These are phyloP conservation scores for Callocephalon fimbriatum DNA, from an alignment of 2,113 vertebrate genomes.

Conservation along the genomic window DNA sequence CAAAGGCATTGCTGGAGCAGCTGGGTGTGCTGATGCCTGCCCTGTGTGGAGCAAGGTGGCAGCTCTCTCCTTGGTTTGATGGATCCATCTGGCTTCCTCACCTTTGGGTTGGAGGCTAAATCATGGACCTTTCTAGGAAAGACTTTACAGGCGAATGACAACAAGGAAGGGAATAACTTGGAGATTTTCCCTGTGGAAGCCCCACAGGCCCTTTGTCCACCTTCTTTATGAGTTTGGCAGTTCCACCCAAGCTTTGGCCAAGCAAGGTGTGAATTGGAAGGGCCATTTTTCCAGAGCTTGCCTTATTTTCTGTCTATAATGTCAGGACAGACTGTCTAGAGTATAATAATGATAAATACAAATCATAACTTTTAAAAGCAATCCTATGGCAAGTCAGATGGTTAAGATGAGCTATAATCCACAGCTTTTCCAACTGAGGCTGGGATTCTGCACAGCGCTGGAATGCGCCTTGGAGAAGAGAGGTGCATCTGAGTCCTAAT, in stretches of 20 bases:
- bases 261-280: background rate
- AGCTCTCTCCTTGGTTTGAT: background rate
- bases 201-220: background rate
- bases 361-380: background rate
- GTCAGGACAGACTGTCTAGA: background rate
- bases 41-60: background rate
- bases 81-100: background rate
- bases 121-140: fast-evolving
- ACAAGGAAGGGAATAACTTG: background rate
- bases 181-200: background rate
- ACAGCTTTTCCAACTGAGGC: background rate
- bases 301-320: background rate
- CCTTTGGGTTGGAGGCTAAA: background rate
- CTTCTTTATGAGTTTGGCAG: background rate
- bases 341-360: background rate
- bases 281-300: background rate
- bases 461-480: background rate
- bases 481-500: background rate
- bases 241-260: background rate
- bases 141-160: background rate
- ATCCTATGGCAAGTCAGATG: background rate
- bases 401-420: background rate
- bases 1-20: background rate
- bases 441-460: background rate
- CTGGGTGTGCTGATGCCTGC: background rate